phyloP scores from a whole-genome alignment of 2,888 invertebrate species.

The Agonopterix subpropinquella region DNA sequence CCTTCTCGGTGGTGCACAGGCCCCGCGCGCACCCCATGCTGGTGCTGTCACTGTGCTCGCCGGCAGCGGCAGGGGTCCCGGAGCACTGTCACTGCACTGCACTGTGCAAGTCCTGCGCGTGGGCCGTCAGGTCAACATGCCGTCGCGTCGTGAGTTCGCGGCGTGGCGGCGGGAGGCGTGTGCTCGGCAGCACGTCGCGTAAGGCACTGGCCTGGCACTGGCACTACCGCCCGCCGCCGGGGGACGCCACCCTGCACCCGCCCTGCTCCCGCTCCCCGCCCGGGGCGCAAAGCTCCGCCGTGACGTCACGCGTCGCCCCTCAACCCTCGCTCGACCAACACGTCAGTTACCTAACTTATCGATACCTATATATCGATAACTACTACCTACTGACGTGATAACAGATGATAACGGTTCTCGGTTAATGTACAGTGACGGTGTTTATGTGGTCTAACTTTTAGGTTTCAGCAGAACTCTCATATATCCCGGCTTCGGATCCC shows the following conservation, averaged over 20 bases:
- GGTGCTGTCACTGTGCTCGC: conserved; percentile 1
- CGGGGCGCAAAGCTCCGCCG: no score
- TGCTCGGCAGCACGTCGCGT: conserved; percentile 35
- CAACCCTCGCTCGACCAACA: no score
- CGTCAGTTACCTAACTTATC: no score
- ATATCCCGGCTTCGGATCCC: no score
- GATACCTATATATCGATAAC: no score
- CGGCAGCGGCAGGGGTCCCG: conserved; percentile 1
- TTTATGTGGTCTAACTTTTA: no score
- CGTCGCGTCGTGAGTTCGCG: conserved; percentile 4
- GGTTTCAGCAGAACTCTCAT: no score
- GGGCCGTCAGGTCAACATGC: background rate
- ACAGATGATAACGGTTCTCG: no score
- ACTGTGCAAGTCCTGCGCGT: conserved; percentile 6
- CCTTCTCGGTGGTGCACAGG: conserved; percentile 55
- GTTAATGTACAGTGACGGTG: no score
- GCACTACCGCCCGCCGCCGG: conserved; percentile 9
- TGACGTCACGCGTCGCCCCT: no score
- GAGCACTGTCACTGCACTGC: background rate
- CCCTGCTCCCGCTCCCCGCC: no score
- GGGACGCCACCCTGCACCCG: conserved; percentile 4
- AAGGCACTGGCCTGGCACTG: conserved; percentile 51
- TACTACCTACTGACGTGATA: no score
- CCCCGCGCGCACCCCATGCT: conserved; percentile 35
- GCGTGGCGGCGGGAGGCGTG: conserved; percentile 14